These are phyloP conservation scores for Dasysyrphus albostriatus DNA, from an alignment of 2,888 invertebrate genomes.

Conservation along the genomic window DNA sequence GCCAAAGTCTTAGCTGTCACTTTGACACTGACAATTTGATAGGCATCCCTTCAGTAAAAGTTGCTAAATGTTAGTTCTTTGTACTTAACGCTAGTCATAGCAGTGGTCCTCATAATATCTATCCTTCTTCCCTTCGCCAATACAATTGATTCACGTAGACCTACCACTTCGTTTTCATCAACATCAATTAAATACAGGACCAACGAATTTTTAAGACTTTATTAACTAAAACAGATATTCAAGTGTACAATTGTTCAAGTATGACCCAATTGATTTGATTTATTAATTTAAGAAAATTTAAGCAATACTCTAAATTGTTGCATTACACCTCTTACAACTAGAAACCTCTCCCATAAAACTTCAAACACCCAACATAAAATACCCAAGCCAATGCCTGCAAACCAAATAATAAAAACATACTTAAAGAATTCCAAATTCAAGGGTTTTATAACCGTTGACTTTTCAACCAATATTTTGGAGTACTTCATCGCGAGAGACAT, in stretches of 20 bases:
- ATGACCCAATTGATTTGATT: background rate
- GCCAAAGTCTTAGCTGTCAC: too few relatives aligned
- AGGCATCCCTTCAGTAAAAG: too few relatives aligned
- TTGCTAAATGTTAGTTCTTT: too few relatives aligned
- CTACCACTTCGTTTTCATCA: too few relatives aligned
- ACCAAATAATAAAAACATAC: slow-evolving; percentile 19
- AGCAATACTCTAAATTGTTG: background rate
- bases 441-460: background rate
- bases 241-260: background rate
- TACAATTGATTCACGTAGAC: too few relatives aligned
- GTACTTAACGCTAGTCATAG: too few relatives aligned
- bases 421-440: slow-evolving; percentile 5
- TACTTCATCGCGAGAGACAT: background rate
- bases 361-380: background rate
- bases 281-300: background rate
- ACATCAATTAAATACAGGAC: too few relatives aligned
- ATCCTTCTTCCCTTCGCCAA: too few relatives aligned
- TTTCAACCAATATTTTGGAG: background rate
- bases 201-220: too few relatives aligned
- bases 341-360: background rate
- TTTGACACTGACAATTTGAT: too few relatives aligned
- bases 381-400: background rate
- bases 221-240: too few relatives aligned
- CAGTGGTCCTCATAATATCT: too few relatives aligned
- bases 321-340: background rate